These are phyloP conservation scores for Halcyon badia DNA, from an alignment of 2,797 vertebrate species.

Conservation along the genomic window DNA sequence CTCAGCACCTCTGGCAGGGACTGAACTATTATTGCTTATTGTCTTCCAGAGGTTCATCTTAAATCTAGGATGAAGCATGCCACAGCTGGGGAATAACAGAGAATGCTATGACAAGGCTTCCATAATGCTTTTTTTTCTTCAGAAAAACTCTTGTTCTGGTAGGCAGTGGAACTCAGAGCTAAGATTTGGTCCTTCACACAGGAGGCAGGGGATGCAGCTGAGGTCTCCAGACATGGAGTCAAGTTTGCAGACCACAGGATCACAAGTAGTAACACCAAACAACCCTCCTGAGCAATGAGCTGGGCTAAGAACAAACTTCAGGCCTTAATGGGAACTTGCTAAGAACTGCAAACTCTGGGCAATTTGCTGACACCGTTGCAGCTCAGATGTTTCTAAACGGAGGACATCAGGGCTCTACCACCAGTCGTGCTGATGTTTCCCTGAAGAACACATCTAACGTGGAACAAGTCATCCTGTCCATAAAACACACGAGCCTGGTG, in stretches of 20 bases:
- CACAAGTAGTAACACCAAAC: neutral
- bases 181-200: neutral
- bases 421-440: neutral
- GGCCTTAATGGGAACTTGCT: neutral
- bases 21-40: neutral
- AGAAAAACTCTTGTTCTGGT: neutral
- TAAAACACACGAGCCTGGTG: neutral
- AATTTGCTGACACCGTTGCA: neutral
- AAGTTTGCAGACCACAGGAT: neutral
- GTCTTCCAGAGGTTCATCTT: neutral
- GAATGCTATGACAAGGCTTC: neutral
- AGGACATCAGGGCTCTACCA: neutral
- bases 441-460: rapidly evolving
- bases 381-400: neutral
- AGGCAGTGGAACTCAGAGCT: neutral
- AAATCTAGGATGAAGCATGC: neutral
- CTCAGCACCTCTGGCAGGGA: slow-evolving; percentile 37
- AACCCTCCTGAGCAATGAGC: neutral
- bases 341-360: neutral
- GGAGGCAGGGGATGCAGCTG: neutral
- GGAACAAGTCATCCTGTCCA: neutral
- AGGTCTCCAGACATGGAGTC: neutral
- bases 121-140: neutral
- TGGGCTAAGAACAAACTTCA: neutral
- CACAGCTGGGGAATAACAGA: neutral